Percentiles rank a stretch among this genome's conserved stretches.
Conservation (phyloP, 2,797 vertebrate species). For the Agapornis canus region DNA sequence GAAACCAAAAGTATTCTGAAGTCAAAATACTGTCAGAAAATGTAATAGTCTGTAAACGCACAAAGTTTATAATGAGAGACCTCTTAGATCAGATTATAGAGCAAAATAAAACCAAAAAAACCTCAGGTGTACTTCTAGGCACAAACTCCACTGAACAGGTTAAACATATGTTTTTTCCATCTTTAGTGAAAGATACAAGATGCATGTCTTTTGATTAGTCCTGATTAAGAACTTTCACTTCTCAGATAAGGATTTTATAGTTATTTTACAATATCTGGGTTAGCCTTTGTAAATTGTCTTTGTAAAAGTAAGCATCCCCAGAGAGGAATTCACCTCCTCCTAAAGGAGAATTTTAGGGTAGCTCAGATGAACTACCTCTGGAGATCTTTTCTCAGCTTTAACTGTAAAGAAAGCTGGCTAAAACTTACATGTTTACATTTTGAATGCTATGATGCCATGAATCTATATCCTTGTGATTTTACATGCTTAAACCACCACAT, state of each 20-base stretch:
- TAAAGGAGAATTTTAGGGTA: background rate
- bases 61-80: accelerated
- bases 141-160: background rate
- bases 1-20: background rate
- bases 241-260: background rate
- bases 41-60: background rate
- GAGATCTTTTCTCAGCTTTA: background rate
- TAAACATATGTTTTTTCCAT: background rate
- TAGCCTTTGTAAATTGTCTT: background rate
- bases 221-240: background rate
- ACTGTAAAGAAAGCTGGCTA: background rate
- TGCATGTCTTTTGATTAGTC: background rate
- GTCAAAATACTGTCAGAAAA: background rate
- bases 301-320: background rate
- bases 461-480: background rate
- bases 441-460: background rate
- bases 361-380: background rate
- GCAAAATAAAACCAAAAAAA: background rate
- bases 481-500: background rate
- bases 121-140: background rate
- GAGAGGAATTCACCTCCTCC: background rate
- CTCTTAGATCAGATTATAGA: background rate
- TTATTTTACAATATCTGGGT: background rate
- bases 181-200: background rate
- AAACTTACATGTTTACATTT: background rate